Evolutionary conservation across 2,113 vertebrate genomes (phyloP).

Genomic region (Halcyon malimbica): DNA sequence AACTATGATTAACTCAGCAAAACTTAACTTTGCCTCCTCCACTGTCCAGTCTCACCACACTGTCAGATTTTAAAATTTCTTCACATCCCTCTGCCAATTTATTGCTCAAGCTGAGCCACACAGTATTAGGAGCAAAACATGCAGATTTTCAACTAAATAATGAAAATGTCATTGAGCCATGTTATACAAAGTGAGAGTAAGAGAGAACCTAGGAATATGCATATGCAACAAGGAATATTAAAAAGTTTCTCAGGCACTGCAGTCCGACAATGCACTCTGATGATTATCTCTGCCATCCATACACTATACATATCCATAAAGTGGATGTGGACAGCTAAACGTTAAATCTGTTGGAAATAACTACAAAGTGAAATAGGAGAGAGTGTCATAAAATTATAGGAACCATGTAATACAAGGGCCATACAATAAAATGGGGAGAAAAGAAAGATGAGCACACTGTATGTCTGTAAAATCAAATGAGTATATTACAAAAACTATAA

Average conservation of each 20-base stretch:
- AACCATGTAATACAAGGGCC: conserved; percentile 51
- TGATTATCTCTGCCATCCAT: conserved; percentile 70
- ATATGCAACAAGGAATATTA: conserved; percentile 54
- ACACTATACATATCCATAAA: conserved; percentile 76
- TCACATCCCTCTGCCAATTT: conserved; percentile 19
- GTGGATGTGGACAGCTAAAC: conserved; percentile 68
- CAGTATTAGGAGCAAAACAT: conserved; percentile 11
- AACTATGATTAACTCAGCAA: background rate
- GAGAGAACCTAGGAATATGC: conserved; percentile 29
- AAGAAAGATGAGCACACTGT: conserved; percentile 40
- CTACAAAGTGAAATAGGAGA: conserved; percentile 66
- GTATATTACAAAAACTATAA: conserved; percentile 63
- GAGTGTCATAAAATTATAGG: conserved; percentile 61
- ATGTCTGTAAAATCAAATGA: conserved; percentile 64
- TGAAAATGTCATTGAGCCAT: conserved; percentile 52
- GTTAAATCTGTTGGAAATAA: conserved; percentile 76
- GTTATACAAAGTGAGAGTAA: background rate
- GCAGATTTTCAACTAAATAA: conserved; percentile 62
- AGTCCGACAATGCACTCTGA: conserved; percentile 74
- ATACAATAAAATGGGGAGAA: conserved; percentile 16
- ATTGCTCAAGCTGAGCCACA: background rate
- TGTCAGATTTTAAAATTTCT: background rate
- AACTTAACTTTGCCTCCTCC: background rate
- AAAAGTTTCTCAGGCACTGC: conserved; percentile 69
- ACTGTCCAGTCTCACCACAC: background rate